Percentiles rank a stretch among this genome's conserved stretches.
Evolutionary conservation across 2,113 vertebrate genomes (phyloP).

Genomic region (Indri indri): DNA sequence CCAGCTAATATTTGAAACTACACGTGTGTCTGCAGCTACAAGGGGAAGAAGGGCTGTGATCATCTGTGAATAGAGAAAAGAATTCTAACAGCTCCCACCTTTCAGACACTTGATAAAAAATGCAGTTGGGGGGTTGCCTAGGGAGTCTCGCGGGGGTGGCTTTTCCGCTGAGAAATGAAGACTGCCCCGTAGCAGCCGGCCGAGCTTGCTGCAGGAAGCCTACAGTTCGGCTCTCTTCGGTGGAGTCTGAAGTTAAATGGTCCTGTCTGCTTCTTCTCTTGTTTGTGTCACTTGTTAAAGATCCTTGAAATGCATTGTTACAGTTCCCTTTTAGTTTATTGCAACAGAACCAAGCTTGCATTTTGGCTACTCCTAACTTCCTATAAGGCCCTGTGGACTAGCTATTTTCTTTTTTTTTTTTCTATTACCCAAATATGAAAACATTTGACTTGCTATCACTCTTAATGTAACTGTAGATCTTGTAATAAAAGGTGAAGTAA

Average conservation of each 20-base stretch:
- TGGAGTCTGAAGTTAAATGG: constrained; percentile 59
- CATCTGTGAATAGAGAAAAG: constrained; percentile 67
- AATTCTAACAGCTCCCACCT: constrained; percentile 47
- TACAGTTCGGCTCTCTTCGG: neutral
- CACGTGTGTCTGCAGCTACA: constrained; percentile 3
- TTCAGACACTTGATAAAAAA: constrained; percentile 49
- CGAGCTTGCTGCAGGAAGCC: neutral
- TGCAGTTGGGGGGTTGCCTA: neutral
- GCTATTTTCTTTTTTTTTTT: constrained; percentile 25
- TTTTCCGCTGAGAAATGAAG: neutral
- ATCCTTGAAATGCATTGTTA: constrained; percentile 64
- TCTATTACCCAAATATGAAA: constrained; percentile 65
- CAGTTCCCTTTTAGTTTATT: constrained; percentile 70
- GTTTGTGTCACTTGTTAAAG: constrained; percentile 73
- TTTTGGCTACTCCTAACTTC: constrained; percentile 53
- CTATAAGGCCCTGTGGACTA: constrained; percentile 49
- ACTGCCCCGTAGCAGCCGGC: neutral
- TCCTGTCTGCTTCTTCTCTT: constrained; percentile 72
- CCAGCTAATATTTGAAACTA: constrained; percentile 79
- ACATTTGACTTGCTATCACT: constrained; percentile 71
- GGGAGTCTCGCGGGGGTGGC: neutral
- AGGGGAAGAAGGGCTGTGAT: constrained; percentile 71
- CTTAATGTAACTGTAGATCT: constrained; percentile 63
- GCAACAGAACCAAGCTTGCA: constrained; percentile 8
- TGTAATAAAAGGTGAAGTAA: constrained; percentile 74